phyloP scores from a whole-genome alignment of 1,140 invertebrate genomes.

The Trichonephila clavata region DNA sequence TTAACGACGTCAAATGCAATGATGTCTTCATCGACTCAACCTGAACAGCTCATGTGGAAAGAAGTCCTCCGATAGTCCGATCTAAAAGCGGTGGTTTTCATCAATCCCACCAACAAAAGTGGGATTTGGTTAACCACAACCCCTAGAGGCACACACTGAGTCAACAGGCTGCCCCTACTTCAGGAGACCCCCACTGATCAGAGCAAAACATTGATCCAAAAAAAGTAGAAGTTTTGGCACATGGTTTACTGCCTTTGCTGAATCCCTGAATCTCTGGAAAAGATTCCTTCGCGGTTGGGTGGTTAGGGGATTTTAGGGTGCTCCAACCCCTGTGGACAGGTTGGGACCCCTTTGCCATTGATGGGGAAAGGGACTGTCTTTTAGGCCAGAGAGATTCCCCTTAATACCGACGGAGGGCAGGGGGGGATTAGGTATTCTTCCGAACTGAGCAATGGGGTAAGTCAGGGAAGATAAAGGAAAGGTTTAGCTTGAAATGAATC shows the following conservation, averaged over 20 bases:
- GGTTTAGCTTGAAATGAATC: neutral
- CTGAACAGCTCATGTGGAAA: neutral
- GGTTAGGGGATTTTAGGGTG: conserved; percentile 39
- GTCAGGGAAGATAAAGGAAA: neutral
- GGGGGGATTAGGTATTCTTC: conserved; percentile 26
- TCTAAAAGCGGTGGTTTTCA: conserved; percentile 22
- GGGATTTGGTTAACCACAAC: conserved; percentile 69
- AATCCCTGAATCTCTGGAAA: conserved; percentile 42
- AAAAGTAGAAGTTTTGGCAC: conserved; percentile 18
- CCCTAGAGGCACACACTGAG: conserved; percentile 52
- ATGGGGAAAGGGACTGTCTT: conserved; percentile 21
- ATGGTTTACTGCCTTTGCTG: conserved; percentile 52
- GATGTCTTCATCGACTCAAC: neutral
- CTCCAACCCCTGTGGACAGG: conserved; percentile 34
- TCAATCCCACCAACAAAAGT: conserved; percentile 52
- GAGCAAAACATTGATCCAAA: conserved; percentile 6
- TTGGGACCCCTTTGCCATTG: neutral
- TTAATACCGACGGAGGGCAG: conserved; percentile 13
- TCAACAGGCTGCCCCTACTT: conserved; percentile 42
- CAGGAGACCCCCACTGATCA: neutral
- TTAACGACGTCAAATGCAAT: neutral
- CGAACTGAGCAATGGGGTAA: neutral
- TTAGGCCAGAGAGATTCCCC: conserved; percentile 31
- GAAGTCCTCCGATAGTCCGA: neutral
- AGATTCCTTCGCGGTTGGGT: conserved; percentile 62